A percentile compares a stretch with the other conserved stretches of the same genome.
Conservation (phyloP, 2,113 vertebrate species). For the Emydura subglobosa region DNA sequence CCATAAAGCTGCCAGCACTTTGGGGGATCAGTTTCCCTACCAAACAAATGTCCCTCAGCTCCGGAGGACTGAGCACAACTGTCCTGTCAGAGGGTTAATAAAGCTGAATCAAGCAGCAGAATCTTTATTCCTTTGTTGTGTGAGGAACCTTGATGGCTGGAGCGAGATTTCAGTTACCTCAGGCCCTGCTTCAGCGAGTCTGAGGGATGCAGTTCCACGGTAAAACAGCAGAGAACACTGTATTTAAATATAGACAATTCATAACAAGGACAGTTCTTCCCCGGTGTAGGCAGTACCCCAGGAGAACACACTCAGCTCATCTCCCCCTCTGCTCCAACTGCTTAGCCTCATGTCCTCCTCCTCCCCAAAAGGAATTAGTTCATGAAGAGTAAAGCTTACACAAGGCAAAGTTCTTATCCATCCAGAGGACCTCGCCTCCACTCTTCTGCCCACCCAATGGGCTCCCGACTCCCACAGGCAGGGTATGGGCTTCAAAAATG, state of each 20-base stretch:
- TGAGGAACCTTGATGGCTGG: background rate
- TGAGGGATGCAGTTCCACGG: background rate
- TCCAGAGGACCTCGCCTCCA: background rate
- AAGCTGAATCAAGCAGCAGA: background rate
- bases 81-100: background rate
- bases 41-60: background rate
- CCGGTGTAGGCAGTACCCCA: background rate
- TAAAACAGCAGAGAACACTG: background rate
- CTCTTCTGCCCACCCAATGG: background rate
- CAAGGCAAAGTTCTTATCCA: rapidly evolving
- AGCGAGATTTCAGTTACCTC: background rate
- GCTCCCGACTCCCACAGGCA: background rate
- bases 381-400: background rate
- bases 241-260: background rate
- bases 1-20: background rate
- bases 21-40: background rate
- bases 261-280: background rate
- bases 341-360: background rate
- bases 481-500: background rate
- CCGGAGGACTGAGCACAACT: background rate
- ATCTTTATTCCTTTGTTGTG: background rate
- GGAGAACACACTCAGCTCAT: background rate
- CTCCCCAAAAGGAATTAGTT: background rate
- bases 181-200: background rate
- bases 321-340: background rate